Evolutionary conservation across 2,888 invertebrate genomes (phyloP), one percentile per base, ranked within the genome.

Genomic region (Malthinus flaveolus): DNA sequence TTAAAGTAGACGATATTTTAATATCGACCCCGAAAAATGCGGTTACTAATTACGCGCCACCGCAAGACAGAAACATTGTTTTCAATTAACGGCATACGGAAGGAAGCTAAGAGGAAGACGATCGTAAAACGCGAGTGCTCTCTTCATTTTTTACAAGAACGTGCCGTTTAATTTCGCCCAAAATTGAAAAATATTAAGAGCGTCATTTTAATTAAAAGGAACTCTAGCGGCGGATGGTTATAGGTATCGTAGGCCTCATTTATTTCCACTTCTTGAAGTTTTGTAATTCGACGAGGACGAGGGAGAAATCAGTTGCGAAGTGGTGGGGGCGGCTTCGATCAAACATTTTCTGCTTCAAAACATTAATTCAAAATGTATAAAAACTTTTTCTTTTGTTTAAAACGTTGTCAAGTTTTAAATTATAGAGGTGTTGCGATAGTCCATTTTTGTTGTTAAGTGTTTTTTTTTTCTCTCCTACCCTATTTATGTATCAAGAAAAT

Each of bases 111-210:
- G 63, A 64, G 66, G 68, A 68, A 60, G 64, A 63, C 65, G 68
- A 68, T 72, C 73, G 70, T 74, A 74, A 75, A 75, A 74, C 71
- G 71, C 69, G 71, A 72, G 70, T 71, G 73, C 69, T 69, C 70
- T 68, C 68, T 69, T 61, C 66, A 66, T 71, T 71, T 69, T 71
- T 70, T 61, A 59, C 62, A 61, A 65, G 66, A 68, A 70, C 67
- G 66, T 65, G 72, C 72, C 73, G 70, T 75, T 75, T 75, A 75
- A 76, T 75, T 76, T 71, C 71, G 69, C 71, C 65, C 70, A 70
- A 72, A 76, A 75, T 75, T 76, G 74, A 75, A 76, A 77, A 76
- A 75, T 76, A 76, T 76, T 75, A 75, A 75, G 74, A 73, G 72
- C 73, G 72, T 71, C 73, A 71, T 75, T 76, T 76, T 76, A 76